Evolutionary conservation across 2,888 invertebrate species (phyloP).

Genomic region (Formica aserva): DNA sequence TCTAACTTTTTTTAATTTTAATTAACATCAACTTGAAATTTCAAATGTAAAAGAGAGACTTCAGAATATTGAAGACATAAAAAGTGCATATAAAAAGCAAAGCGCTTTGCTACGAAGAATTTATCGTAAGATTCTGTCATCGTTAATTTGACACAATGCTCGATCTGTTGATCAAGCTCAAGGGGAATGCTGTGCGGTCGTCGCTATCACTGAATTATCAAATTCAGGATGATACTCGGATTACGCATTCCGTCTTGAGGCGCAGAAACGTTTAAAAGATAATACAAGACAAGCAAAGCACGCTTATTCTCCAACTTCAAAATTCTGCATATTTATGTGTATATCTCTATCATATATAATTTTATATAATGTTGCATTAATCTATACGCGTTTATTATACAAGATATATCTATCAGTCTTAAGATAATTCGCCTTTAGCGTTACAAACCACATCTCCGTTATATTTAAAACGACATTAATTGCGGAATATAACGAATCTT

Average conservation of each 20-base stretch:
- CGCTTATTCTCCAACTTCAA: not conserved
- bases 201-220: conserved; percentile 3
- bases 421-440: not conserved
- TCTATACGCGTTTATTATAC: not conserved
- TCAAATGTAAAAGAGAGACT: not conserved
- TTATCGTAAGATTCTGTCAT: not conserved
- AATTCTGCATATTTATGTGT: not conserved
- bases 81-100: conserved; percentile 7
- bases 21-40: not conserved
- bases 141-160: not conserved
- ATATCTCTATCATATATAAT: not conserved
- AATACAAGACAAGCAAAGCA: not conserved
- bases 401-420: conserved; percentile 9
- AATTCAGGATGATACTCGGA: not conserved
- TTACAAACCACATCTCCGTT: conserved; percentile 16
- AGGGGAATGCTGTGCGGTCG: not conserved
- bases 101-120: conserved; percentile 4
- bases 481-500: conserved; percentile 61
- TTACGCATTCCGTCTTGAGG: not conserved
- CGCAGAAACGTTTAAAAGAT: not conserved
- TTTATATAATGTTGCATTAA: not conserved
- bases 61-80: not conserved
- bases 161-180: conserved; percentile 3
- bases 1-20: not conserved
- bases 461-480: conserved; percentile 60